phyloP scores from a whole-genome alignment of 1,140 invertebrate genomes.

The Mycetomoellerius zeteki region DNA sequence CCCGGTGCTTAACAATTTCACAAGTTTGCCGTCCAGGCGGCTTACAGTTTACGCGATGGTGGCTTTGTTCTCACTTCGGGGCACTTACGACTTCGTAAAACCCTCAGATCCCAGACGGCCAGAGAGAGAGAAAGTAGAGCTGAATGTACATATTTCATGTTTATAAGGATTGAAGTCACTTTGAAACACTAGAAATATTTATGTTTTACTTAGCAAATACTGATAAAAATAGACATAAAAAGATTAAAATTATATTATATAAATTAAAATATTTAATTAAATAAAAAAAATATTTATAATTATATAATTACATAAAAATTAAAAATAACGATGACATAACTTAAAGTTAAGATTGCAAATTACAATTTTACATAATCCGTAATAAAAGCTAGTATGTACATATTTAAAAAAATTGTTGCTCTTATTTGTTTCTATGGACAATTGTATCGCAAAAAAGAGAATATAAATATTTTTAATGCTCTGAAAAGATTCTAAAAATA shows the following conservation, averaged over 20 bases:
- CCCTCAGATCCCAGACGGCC: conserved; percentile 29
- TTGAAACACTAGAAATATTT: conserved; percentile 11
- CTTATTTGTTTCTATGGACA: background rate
- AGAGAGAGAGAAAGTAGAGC: conserved; percentile 32
- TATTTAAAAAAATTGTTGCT: background rate
- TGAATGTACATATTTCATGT: conserved; percentile 41
- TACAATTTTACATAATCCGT: background rate
- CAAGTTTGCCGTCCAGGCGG: conserved; percentile 73
- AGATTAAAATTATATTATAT: background rate
- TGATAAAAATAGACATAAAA: background rate
- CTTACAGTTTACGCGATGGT: conserved; percentile 69
- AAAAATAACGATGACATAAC: background rate
- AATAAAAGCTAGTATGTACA: background rate
- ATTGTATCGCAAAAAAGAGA: background rate
- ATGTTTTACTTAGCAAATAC: background rate
- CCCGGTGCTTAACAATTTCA: conserved; percentile 72
- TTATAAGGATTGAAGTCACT: background rate
- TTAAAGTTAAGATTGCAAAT: background rate
- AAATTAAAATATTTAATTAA: background rate
- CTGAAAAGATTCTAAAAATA: background rate
- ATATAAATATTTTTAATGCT: background rate
- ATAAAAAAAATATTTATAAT: background rate
- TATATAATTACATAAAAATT: background rate
- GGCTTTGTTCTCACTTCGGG: conserved; percentile 62
- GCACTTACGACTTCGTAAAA: conserved; percentile 57